phyloP scores from a whole-genome alignment of 2,113 vertebrate genomes.

The Cercopithecus mona region DNA sequence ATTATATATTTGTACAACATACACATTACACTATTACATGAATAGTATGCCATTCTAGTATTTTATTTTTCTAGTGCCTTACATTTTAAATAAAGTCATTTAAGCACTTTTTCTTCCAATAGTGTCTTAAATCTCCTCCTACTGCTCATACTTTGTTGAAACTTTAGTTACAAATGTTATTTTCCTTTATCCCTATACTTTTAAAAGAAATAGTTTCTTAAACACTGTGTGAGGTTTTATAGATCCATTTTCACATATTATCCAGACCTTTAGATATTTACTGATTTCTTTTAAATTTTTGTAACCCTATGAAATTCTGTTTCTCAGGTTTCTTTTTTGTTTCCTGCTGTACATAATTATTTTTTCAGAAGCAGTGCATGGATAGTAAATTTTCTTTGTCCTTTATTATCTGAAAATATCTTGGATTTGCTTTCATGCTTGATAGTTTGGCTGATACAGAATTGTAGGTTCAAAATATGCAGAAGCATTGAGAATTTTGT shows the following conservation, averaged over 20 bases:
- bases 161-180: slow-evolving; percentile 43
- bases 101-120: slow-evolving; percentile 17
- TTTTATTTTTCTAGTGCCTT: slow-evolving; percentile 39
- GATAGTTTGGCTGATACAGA: slow-evolving; percentile 50
- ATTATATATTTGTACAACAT: neutral
- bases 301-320: slow-evolving; percentile 39
- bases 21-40: neutral
- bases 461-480: slow-evolving; percentile 57
- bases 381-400: slow-evolving; percentile 67
- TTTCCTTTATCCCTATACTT: slow-evolving; percentile 55
- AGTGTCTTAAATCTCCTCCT: slow-evolving; percentile 39
- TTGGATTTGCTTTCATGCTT: slow-evolving; percentile 58
- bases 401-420: slow-evolving; percentile 65
- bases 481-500: slow-evolving; percentile 61
- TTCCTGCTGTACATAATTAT: slow-evolving; percentile 52
- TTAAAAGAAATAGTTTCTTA: slow-evolving; percentile 51
- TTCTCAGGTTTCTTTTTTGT: slow-evolving; percentile 50
- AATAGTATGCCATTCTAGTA: neutral
- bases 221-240: slow-evolving; percentile 42
- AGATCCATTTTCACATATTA: slow-evolving; percentile 51
- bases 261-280: slow-evolving; percentile 41
- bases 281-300: slow-evolving; percentile 40
- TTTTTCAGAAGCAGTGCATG: slow-evolving; percentile 57
- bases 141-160: slow-evolving; percentile 51
- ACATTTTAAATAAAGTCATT: slow-evolving; percentile 55